Percentiles rank a stretch among this genome's conserved stretches.
Evolutionary conservation across 1,140 invertebrate species (phyloP).

Genomic region (Achatina immaculata): DNA sequence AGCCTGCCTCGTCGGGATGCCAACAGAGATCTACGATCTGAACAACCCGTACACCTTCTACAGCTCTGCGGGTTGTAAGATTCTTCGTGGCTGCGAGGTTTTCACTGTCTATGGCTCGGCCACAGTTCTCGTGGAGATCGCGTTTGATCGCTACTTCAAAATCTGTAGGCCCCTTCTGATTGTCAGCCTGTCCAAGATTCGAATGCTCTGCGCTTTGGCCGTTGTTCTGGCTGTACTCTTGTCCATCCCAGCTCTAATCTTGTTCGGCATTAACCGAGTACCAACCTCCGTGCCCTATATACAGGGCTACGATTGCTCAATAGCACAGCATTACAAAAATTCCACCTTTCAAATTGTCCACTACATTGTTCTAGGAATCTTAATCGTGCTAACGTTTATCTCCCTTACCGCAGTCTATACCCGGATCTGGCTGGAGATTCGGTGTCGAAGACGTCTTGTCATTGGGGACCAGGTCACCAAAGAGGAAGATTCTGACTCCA

Average conservation of each 20-base stretch:
- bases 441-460: slow-evolving; percentile 43
- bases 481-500: slow-evolving; percentile 21
- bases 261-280: slow-evolving; percentile 49
- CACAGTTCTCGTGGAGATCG: slow-evolving; percentile 55
- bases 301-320: slow-evolving; percentile 53
- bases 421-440: slow-evolving; percentile 55
- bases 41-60: slow-evolving; percentile 57
- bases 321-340: slow-evolving; percentile 49
- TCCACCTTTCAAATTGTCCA: slow-evolving; percentile 47
- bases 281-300: slow-evolving; percentile 33
- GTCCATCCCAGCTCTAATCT: slow-evolving; percentile 41
- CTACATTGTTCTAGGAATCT: slow-evolving; percentile 43
- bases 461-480: slow-evolving; percentile 49
- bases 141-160: slow-evolving; percentile 60
- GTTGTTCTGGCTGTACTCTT: slow-evolving; percentile 49
- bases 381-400: slow-evolving; percentile 49
- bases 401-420: slow-evolving; percentile 51
- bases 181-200: slow-evolving; percentile 50
- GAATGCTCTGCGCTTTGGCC: slow-evolving; percentile 49
- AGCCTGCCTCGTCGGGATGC: slow-evolving; percentile 57
- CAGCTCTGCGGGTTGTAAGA: slow-evolving; percentile 52
- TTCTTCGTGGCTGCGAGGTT: slow-evolving; percentile 39
- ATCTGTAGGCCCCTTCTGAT: slow-evolving; percentile 56
- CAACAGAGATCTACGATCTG: slow-evolving; percentile 57
- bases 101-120: slow-evolving; percentile 55